These are phyloP conservation scores for Pantherophis alleghaniensis DNA, from an alignment of 2,797 vertebrate genomes.

Conservation along the genomic window DNA sequence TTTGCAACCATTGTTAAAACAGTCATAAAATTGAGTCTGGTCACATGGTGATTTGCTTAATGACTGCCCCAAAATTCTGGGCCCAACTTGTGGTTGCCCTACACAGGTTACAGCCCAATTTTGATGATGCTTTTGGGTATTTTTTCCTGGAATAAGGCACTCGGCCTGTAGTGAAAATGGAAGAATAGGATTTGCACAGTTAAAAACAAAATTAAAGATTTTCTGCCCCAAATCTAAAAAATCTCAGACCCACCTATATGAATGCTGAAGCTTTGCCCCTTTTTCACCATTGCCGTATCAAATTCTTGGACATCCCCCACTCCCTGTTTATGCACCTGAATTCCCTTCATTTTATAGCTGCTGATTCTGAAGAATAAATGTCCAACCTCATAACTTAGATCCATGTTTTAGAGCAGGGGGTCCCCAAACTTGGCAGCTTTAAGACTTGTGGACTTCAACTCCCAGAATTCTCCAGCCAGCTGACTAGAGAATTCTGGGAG, in stretches of 20 bases:
- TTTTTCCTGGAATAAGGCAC: not conserved
- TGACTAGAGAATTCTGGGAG: too few species aligned
- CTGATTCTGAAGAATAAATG: not conserved
- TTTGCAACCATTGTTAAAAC: not conserved
- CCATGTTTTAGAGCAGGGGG: not conserved
- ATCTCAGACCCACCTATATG: not conserved
- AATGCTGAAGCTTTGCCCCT: not conserved
- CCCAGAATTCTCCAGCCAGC: too few species aligned
- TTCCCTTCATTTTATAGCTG: not conserved
- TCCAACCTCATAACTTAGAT: not conserved
- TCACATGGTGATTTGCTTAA: not conserved
- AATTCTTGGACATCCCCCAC: not conserved
- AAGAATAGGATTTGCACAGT: not conserved
- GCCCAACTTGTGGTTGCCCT: not conserved
- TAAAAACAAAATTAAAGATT: not conserved
- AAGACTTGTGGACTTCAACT: too few species aligned
- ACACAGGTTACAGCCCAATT: not conserved
- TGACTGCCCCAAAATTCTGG: not conserved
- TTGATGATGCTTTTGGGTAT: not conserved
- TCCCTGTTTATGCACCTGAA: not conserved
- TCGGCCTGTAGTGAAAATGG: not conserved
- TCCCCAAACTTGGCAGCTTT: too few species aligned
- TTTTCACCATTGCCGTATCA: not conserved
- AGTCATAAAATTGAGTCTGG: not conserved
- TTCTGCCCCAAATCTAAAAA: not conserved